Evolutionary conservation across 2,113 vertebrate species (phyloP), one percentile per base, ranked within the genome.

Genomic region (Zeus faber): DNA sequence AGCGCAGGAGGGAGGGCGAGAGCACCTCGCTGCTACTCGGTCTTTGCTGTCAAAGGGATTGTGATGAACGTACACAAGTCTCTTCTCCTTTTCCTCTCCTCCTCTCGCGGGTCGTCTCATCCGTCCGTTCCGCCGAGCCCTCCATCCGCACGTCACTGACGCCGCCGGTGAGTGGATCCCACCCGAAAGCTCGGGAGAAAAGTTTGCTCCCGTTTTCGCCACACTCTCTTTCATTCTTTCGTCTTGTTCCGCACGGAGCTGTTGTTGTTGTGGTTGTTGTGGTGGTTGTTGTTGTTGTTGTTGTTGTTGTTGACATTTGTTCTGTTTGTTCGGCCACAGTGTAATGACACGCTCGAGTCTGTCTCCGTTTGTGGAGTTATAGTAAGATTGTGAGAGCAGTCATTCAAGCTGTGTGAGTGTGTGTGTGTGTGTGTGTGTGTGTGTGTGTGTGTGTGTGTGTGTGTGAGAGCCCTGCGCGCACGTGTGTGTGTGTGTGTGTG

Each of bases 131-230:
- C 54, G 27, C 58, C 61, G 58, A 33, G 44, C 11, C 47, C 59
- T 64, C 47, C 70, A 73, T 77, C 69, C 21, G 49, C 56, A 67
- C n/a, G 53, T 35, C 62, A 25, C 31, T 51, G 7, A 61, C 7
- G 54, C 50, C 77, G 58, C 66, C 27, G 73, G 89, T 90, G 77
- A 90, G 89, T 88, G 18, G 25, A 52, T 48, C 65, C n/a, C n/a
- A n/a, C n/a, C n/a, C n/a, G n/a, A n/a, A n/a, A n/a, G n/a, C n/a
- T 69, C 7, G 44, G 43, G 9, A 63, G 47, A 54, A 58, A 35
- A 53, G 65, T 24, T 6, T 5, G 67, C 33, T 40, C 27, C n/a
- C n/a, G 6, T 33, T 29, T 20, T 54, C 48, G 52, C 58, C 43
- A 6, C 20, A 35, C 49, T 65, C 5, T 45, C 7, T 44, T 67